A percentile compares a stretch with the other conserved stretches of the same genome.
Conservation (phyloP, 2,888 invertebrate species). For the Catocala nupta region DNA sequence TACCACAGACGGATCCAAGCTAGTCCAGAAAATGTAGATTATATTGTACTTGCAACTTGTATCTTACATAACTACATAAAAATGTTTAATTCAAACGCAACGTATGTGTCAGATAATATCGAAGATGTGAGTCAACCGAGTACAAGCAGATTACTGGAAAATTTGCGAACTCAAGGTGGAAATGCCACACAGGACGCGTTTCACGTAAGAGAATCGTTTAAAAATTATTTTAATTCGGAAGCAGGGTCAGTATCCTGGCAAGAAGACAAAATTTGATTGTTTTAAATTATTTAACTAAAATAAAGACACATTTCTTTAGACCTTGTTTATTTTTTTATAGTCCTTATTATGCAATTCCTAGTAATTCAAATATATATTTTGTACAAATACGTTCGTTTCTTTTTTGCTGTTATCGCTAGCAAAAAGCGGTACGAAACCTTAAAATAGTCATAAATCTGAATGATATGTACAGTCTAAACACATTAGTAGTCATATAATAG, state of each 20-base stretch:
- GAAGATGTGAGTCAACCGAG: conserved; percentile 21
- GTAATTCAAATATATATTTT: too few species aligned
- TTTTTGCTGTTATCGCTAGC: too few species aligned
- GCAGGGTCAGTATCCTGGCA: conserved; percentile 30
- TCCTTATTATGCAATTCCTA: too few species aligned
- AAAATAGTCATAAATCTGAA: too few species aligned
- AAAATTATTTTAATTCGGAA: conserved; percentile 33
- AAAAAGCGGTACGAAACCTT: too few species aligned
- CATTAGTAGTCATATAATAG: too few species aligned
- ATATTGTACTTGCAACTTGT: conserved; percentile 21
- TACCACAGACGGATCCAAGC: too few species aligned
- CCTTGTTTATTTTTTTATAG: too few species aligned
- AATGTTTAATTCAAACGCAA: conserved; percentile 23
- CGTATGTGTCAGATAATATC: conserved; percentile 4
- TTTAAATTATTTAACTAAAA: conserved; percentile 25
- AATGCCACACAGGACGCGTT: conserved; percentile 24
- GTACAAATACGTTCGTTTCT: too few species aligned
- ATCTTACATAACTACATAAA: conserved; percentile 26
- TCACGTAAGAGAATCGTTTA: conserved; percentile 31
- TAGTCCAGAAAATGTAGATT: too few species aligned
- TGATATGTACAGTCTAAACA: too few species aligned
- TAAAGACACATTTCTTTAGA: conserved; percentile 13
- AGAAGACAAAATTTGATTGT: conserved; percentile 33
- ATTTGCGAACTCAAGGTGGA: conserved; percentile 29
- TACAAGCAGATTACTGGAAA: conserved; percentile 33